Conservation (phyloP, 2,113 vertebrate species). For the Lethenteron reissneri region DNA sequence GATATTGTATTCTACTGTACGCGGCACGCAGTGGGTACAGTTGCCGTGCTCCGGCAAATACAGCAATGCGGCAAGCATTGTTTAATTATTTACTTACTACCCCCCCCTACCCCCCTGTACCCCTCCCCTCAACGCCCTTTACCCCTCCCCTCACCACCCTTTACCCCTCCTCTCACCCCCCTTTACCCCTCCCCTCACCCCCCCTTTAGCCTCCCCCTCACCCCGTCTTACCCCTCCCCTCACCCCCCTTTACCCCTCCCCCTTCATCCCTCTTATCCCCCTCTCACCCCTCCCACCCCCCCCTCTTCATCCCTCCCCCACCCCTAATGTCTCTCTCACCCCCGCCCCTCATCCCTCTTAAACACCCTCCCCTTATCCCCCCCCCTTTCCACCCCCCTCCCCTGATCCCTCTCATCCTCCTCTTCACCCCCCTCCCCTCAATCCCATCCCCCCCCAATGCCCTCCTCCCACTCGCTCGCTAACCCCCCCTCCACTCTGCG, state of each 20-base stretch:
- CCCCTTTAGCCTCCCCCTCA: neutral
- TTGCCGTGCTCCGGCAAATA: no score
- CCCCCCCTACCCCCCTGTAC: slow-evolving; percentile 13
- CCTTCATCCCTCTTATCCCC: neutral
- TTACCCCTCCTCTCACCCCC: neutral
- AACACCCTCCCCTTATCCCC: neutral
- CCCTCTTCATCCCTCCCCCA: neutral
- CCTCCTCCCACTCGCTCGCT: no score
- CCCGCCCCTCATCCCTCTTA: neutral
- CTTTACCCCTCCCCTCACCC: neutral
- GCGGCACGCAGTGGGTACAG: no score
- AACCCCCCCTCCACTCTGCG: no score
- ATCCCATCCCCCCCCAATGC: neutral
- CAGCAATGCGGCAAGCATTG: no score
- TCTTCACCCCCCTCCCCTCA: neutral
- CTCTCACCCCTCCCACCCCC: neutral
- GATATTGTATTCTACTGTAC: no score
- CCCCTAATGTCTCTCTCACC: neutral
- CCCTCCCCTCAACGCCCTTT: slow-evolving; percentile 9
- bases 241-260: neutral
- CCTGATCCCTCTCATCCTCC: no score
- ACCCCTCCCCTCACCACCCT: neutral
- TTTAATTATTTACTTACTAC: slow-evolving; percentile 7
- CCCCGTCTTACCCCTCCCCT: slow-evolving; percentile 1
- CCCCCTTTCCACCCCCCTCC: neutral